Percentiles rank a stretch among this genome's conserved stretches.
Evolutionary conservation across 2,797 vertebrate species (phyloP).

Genomic region (Champsocephalus gunnari): DNA sequence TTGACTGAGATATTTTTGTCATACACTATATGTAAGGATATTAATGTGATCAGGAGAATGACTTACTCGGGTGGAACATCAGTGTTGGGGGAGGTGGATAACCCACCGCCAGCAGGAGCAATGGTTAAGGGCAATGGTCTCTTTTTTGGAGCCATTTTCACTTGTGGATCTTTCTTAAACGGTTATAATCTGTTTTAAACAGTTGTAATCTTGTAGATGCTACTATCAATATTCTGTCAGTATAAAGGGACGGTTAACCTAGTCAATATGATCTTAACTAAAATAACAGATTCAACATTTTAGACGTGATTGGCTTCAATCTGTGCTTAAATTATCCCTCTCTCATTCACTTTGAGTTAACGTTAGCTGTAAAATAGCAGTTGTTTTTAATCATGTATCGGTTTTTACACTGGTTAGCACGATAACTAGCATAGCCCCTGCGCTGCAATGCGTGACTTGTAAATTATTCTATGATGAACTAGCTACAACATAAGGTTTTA

Average conservation of each 20-base stretch:
- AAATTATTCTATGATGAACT: neutral
- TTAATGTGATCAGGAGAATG: neutral
- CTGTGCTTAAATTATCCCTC: neutral
- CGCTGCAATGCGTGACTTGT: neutral
- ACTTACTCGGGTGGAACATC: constrained; percentile 87
- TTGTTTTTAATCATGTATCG: neutral
- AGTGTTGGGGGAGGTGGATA: constrained; percentile 78
- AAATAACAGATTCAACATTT: neutral
- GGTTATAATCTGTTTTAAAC: neutral
- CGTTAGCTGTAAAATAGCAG: constrained; percentile 7
- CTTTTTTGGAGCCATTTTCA: constrained; percentile 86
- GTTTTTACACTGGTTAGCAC: neutral
- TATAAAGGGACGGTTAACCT: neutral
- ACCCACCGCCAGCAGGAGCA: constrained; percentile 82
- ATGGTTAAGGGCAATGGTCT: constrained; percentile 87
- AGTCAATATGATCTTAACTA: neutral
- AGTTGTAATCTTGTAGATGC: neutral
- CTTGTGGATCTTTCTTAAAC: neutral
- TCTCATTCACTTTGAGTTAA: neutral
- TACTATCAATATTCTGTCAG: neutral
- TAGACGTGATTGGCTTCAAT: neutral
- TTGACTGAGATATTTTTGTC: neutral
- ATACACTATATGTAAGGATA: neutral
- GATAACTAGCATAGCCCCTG: neutral
- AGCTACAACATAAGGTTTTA: constrained; percentile 31